A percentile compares a stretch with the other conserved stretches of the same genome.
These are phyloP conservation scores for Cyprinodon variegatus DNA, from an alignment of 2,113 vertebrate species.

Conservation along the genomic window DNA sequence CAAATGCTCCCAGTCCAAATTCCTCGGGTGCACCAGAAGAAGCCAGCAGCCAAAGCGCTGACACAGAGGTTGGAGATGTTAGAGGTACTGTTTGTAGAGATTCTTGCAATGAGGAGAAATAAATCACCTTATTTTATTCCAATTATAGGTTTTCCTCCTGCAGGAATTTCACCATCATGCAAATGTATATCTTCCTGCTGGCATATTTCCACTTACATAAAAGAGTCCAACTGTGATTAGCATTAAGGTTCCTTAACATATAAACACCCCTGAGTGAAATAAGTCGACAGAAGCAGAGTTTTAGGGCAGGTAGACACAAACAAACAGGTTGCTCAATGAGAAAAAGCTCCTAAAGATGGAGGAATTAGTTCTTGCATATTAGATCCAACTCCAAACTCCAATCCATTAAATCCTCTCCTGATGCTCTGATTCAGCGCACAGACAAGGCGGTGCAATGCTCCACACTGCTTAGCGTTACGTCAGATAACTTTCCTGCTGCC, in stretches of 20 bases:
- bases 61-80: background rate
- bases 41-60: background rate
- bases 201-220: background rate
- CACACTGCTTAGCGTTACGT: constrained; percentile 35
- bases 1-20: background rate
- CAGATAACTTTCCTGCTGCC: constrained; percentile 22
- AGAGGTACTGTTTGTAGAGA: background rate
- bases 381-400: constrained; percentile 24
- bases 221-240: background rate
- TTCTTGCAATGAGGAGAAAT: background rate
- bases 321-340: constrained; percentile 15
- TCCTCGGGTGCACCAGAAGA: background rate
- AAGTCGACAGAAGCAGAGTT: background rate
- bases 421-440: constrained; percentile 34
- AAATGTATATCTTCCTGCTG: background rate
- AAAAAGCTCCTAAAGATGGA: constrained; percentile 27
- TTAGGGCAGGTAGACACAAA: constrained; percentile 11
- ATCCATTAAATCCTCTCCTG: constrained; percentile 22
- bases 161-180: background rate
- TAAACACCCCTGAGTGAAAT: constrained; percentile 11
- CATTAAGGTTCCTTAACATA: constrained; percentile 2
- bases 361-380: constrained; percentile 1
- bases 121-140: background rate
- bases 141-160: background rate
- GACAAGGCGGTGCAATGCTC: constrained; percentile 23